These are phyloP conservation scores for Cherax destructor DNA, from an alignment of 1,140 invertebrate genomes.

Conservation along the genomic window DNA sequence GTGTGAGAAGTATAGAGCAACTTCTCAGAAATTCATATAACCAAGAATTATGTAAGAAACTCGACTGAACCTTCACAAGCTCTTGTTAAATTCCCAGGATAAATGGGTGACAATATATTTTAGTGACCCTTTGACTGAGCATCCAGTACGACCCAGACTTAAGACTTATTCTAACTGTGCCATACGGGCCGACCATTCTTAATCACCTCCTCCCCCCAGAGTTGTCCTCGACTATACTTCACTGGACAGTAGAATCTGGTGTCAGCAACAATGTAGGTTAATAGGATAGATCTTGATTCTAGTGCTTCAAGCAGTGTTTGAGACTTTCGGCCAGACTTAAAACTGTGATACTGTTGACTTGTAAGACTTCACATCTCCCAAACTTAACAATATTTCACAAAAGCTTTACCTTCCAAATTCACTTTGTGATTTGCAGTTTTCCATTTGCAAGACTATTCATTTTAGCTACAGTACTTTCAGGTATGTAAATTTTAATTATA, in stretches of 20 bases:
- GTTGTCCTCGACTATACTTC: too few species aligned
- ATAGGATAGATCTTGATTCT: not conserved
- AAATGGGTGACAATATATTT: not conserved
- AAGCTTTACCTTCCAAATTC: too few species aligned
- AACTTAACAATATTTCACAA: too few species aligned
- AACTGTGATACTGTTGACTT: constrained; percentile 24
- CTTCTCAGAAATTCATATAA: not conserved
- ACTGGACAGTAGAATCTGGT: not conserved
- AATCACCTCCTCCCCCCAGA: not conserved
- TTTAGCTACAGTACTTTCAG: too few species aligned
- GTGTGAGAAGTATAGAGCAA: not conserved
- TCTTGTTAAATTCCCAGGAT: too few species aligned
- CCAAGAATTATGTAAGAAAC: not conserved
- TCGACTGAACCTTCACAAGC: not conserved
- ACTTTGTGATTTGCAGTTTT: too few species aligned
- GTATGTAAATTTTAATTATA: too few species aligned
- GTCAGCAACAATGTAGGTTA: not conserved
- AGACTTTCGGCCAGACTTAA: not conserved
- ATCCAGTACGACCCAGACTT: constrained; percentile 16
- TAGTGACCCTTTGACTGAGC: constrained; percentile 1
- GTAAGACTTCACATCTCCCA: too few species aligned
- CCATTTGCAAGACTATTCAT: too few species aligned
- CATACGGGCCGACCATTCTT: constrained; percentile 1
- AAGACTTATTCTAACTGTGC: constrained; percentile 18
- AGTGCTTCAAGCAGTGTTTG: not conserved